Conservation (phyloP, 2,888 invertebrate genomes). For the Temnothorax rugatulus region DNA sequence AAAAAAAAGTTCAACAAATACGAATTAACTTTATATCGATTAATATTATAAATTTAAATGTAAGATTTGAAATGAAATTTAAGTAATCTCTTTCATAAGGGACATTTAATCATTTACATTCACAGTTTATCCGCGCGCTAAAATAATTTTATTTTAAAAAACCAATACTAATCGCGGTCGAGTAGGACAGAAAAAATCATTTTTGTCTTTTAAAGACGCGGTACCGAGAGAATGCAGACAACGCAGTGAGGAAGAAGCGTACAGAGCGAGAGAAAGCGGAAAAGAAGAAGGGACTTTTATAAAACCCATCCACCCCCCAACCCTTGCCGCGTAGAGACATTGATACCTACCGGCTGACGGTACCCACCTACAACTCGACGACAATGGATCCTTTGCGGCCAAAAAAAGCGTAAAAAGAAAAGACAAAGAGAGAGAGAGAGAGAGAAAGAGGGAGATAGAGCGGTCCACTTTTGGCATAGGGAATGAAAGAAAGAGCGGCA, state of each 20-base stretch:
- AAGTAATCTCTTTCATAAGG: background rate
- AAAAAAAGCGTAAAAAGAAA: slow-evolving; percentile 81
- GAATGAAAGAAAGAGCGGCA: slow-evolving; percentile 85
- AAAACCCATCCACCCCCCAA: slow-evolving; percentile 77
- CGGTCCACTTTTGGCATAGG: slow-evolving; percentile 75
- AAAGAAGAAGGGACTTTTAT: slow-evolving; percentile 75
- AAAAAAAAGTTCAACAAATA: background rate
- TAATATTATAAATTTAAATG: background rate
- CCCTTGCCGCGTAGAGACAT: slow-evolving; percentile 78
- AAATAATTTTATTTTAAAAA: slow-evolving; percentile 34
- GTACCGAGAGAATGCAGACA: slow-evolving; percentile 45
- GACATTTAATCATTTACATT: slow-evolving; percentile 13
- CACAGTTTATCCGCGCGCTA: slow-evolving; percentile 26
- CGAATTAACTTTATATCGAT: slow-evolving; percentile 5
- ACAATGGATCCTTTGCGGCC: slow-evolving; percentile 85
- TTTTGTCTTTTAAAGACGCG: slow-evolving; percentile 72
- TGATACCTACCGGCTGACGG: slow-evolving; percentile 82
- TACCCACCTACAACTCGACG: slow-evolving; percentile 82
- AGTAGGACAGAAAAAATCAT: slow-evolving; percentile 60
- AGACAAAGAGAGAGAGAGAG: slow-evolving; percentile 52
- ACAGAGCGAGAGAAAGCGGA: slow-evolving; percentile 45
- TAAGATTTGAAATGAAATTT: background rate
- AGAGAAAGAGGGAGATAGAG: slow-evolving; percentile 64
- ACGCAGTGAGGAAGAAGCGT: slow-evolving; percentile 28
- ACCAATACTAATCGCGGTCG: slow-evolving; percentile 66